Base-by-base conservation (phyloP, 2,888 invertebrate species). In the Cerastis rubricosa region DNA sequence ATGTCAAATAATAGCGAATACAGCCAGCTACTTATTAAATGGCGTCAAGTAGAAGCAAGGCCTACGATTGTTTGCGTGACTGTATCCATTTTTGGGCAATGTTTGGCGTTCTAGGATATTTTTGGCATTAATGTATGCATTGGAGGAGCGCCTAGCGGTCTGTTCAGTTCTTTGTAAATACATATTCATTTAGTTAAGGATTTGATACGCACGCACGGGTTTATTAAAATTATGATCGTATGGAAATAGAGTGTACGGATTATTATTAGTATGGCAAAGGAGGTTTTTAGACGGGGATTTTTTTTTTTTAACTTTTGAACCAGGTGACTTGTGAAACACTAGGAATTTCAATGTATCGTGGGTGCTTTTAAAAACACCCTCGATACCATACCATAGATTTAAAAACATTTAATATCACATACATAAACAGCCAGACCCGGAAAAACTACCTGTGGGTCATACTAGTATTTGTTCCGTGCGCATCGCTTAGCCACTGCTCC, bases 51-150 rank as follows among this genome's bases (percentile, higher is more conserved):
- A 86, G 87, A 85, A 87, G 81, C 85, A 85, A 87, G 83, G 81
- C 83, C 87, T 81, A 78, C 78, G 85, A 86, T 86, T 85, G 85
- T 78, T 94, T 89, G 94, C 94, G 94, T 94, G 94, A 92, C 93
- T 74, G 80, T 81, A 87, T 88, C 88, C 91, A 94, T 94, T 93
- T 91, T 88, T 87, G 49, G 73, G 86, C 83, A 80, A 87, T 89
- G 89, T 92, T 92, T 90, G 84, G 76, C 87, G 90, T 93, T 91
- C 89, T 91, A 90, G 89, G 89, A 87, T 87, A 88, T 92, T 94
- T 92, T 90, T 88, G 90, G 85, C 83, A 88, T 85, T 80, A 88
- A 76, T 81, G 74, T 72, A 78, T 78, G 89, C 89, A 89, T 90
- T 89, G 88, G 87, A 91, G 90, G 90, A 88, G 90, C 88, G 91